Evolutionary conservation across 2,797 vertebrate species (phyloP).

Genomic region (Platyrinchus mystaceus): DNA sequence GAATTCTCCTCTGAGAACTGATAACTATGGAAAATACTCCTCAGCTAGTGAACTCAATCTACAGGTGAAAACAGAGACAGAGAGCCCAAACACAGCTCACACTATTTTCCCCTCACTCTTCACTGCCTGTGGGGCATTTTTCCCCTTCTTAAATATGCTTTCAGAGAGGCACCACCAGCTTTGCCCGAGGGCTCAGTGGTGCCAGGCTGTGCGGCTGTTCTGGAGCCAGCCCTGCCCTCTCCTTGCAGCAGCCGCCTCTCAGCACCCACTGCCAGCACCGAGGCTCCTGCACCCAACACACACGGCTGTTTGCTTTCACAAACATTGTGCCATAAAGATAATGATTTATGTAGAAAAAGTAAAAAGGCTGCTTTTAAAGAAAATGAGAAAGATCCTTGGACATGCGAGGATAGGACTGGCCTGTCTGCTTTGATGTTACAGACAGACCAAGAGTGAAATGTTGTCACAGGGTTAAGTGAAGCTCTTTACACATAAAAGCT

Average conservation of each 20-base stretch:
- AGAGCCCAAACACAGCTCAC: not conserved
- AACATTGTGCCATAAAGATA: not conserved
- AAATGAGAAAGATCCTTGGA: not conserved
- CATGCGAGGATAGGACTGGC: not conserved
- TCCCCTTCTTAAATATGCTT: fast-evolving
- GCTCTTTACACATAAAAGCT: not conserved
- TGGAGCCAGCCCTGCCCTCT: fast-evolving
- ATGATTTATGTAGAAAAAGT: not conserved
- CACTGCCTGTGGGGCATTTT: not conserved
- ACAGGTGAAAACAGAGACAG: not conserved
- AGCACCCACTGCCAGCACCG: fast-evolving
- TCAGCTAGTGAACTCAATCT: not conserved
- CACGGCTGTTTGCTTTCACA: not conserved
- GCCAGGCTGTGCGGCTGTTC: fast-evolving
- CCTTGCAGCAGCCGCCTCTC: fast-evolving
- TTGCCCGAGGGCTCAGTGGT: not conserved
- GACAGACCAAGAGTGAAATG: not conserved
- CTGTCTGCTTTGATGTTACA: not conserved
- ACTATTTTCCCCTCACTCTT: not conserved
- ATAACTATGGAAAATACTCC: not conserved
- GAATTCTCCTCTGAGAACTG: not conserved
- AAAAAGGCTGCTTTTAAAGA: not conserved
- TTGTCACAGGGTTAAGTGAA: not conserved
- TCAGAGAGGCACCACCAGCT: not conserved
- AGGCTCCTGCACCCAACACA: fast-evolving